Percentiles rank a stretch among this genome's conserved stretches.
Evolutionary conservation across 2,888 invertebrate species (phyloP).

Genomic region (Oscheius sp.): DNA sequence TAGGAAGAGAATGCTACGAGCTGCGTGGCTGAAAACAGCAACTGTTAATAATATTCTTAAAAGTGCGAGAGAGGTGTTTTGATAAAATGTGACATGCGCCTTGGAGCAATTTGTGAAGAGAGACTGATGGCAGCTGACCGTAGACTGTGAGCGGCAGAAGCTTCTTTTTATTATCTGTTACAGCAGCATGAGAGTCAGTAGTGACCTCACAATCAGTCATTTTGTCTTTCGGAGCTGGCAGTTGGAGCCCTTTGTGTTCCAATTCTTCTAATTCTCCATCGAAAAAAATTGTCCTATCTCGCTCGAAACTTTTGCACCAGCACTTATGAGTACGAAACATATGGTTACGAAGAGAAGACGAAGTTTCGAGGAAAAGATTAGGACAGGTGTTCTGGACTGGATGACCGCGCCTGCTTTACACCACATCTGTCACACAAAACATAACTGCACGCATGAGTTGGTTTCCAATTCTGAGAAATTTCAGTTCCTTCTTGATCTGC

Average conservation of each 20-base stretch:
- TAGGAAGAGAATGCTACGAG: constrained; percentile 5
- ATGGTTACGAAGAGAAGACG: constrained; percentile 15
- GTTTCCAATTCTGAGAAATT: background rate
- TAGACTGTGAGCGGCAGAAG: constrained; percentile 5
- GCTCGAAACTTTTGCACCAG: background rate
- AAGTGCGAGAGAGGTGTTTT: background rate
- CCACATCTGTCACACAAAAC: constrained; percentile 25
- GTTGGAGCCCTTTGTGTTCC: constrained; percentile 22
- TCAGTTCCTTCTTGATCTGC: background rate
- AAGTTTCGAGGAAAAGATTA: constrained; percentile 25
- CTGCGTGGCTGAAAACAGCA: constrained; percentile 6
- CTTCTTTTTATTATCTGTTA: constrained; percentile 25
- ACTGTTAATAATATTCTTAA: constrained; percentile 15
- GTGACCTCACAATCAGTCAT: constrained; percentile 27
- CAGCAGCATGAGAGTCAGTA: constrained; percentile 15
- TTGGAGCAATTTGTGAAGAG: constrained; percentile 5
- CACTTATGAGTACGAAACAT: background rate
- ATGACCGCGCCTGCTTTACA: constrained; percentile 29
- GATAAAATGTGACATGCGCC: background rate
- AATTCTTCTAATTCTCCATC: constrained; percentile 2
- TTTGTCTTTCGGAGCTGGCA: constrained; percentile 26
- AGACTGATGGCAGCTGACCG: constrained; percentile 28
- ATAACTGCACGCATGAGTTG: constrained; percentile 24
- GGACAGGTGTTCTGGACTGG: constrained; percentile 25
- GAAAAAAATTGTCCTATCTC: background rate